Percentiles rank a stretch among this genome's conserved stretches.
Evolutionary conservation across 2,888 invertebrate genomes (phyloP).

Genomic region (Cordilura impudica): DNA sequence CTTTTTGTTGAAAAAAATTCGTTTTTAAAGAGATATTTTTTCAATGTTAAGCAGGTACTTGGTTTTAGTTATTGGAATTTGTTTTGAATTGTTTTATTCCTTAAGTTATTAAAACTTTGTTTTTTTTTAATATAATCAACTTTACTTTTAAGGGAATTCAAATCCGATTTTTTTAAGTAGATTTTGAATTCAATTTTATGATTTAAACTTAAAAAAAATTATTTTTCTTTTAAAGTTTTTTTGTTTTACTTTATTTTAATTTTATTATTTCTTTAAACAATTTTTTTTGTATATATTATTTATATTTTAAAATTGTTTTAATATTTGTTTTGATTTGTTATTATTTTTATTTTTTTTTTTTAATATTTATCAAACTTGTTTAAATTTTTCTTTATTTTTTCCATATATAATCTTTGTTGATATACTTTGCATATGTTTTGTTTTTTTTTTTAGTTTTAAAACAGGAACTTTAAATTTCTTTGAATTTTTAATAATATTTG

Average conservation of each 20-base stretch:
- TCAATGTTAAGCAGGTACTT: conserved; percentile 39
- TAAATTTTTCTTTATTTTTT: conserved; percentile 12
- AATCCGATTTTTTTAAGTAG: not conserved
- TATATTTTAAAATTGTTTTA: not conserved
- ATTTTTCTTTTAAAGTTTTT: not conserved
- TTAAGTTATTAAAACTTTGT: conserved; percentile 49
- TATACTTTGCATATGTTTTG: conserved; percentile 39
- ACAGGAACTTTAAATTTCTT: conserved; percentile 70
- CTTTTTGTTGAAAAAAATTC: not conserved
- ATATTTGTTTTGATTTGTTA: not conserved
- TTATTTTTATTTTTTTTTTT: not conserved
- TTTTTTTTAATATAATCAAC: not conserved
- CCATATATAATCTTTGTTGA: conserved; percentile 27
- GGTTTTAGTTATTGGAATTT: not conserved
- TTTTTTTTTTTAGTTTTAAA: conserved; percentile 56
- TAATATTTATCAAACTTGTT: conserved; percentile 30
- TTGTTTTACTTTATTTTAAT: not conserved
- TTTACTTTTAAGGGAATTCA: not conserved
- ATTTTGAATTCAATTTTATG: not conserved
- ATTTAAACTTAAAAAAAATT: no score
- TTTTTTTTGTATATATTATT: conserved; percentile 10
- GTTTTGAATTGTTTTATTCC: not conserved
- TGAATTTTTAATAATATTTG: not conserved
- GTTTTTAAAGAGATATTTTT: conserved; percentile 12
- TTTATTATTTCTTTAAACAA: not conserved